Conservation (phyloP, 2,113 vertebrate genomes). For the Brachyhypopomus gauderio region DNA sequence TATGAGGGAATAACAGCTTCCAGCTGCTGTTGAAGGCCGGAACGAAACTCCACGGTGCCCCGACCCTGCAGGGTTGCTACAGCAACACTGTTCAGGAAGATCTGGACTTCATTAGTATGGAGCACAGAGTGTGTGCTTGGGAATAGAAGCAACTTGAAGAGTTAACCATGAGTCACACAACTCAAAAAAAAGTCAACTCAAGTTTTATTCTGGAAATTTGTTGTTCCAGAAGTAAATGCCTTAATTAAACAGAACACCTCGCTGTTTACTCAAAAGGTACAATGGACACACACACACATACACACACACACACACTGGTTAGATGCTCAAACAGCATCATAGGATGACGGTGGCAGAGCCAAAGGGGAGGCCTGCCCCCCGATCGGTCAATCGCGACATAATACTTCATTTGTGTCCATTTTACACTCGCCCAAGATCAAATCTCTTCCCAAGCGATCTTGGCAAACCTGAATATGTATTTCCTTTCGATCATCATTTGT, state of each 20-base stretch:
- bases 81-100: constrained; percentile 44
- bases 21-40: constrained; percentile 46
- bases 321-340: neutral
- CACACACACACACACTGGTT: neutral
- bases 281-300: constrained; percentile 17
- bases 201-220: neutral
- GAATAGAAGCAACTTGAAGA: constrained; percentile 2
- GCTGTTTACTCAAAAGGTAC: neutral
- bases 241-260: neutral
- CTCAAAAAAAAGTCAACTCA: too few species aligned
- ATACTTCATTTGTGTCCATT: too few species aligned
- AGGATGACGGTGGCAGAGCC: neutral
- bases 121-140: neutral
- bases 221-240: neutral
- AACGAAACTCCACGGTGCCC: constrained; percentile 34
- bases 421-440: too few species aligned
- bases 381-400: too few species aligned
- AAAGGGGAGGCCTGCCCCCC: too few species aligned
- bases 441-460: too few species aligned
- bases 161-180: neutral
- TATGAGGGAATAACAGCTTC: constrained; percentile 48
- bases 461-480: too few species aligned
- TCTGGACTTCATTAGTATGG: constrained; percentile 27
- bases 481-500: too few species aligned
- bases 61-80: constrained; percentile 39